Evolutionary conservation across 2,797 vertebrate species (phyloP), one percentile per base, ranked within the genome.

Genomic region (Falco rusticolus): DNA sequence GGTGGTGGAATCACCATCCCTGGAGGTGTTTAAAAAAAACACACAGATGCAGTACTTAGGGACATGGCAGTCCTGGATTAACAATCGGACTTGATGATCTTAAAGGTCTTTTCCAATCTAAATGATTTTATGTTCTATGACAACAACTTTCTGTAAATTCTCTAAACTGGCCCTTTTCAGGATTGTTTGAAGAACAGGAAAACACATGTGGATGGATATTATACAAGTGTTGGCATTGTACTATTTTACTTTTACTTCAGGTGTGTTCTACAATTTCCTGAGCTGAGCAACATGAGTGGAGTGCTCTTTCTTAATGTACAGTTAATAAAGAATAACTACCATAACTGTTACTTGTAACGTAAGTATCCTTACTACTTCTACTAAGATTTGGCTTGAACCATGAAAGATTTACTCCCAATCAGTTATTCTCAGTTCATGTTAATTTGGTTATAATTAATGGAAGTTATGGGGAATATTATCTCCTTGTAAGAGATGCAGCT

Each of bases 391-490:
- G 13, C 41, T 85, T 89, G 70, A 77, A 83, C 37, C 13, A 68
- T 22, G 17, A 76, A 92, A 74, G 53, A 71, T 93, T 89, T 94
- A 91, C 83, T 92, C 69, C 34, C 3, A 60, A 77, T 66, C 48
- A 80, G 48, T 83, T 80, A 70, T 64, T 50, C 25, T 75, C 53
- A n/a, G 69, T 79, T 89, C 75, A 69, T 8, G n/a, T 69, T 92
- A 89, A 83, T 92, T 91, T 84, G 47, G 29, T 8, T 56, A 69
- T 78, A 89, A 92, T 88, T 84, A 79, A 78, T 86, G 61, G 47
- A 85, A 92, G 53, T 75, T 85, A 83, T 29, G 18, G 31, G 65
- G 43, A 96, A 87, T 85, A 84, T 84, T 80, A 83, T 71, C 71
- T 86, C 64, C 48, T 75, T 84, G 16, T 61, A 84, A 69, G 82